Evolutionary conservation across 2,888 invertebrate species (phyloP).

Genomic region (Hydriomena furcata): DNA sequence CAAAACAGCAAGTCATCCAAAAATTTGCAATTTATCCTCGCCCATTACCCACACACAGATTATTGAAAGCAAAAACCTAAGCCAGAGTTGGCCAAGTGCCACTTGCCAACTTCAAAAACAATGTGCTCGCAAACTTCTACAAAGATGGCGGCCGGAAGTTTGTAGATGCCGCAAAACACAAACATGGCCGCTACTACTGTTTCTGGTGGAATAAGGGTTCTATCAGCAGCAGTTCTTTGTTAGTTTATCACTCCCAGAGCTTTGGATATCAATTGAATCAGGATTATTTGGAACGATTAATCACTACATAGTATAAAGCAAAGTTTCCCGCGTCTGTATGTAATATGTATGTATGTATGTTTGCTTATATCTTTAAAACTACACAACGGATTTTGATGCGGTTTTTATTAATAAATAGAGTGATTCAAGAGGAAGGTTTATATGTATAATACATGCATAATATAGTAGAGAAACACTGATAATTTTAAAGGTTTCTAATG

Average conservation of each 20-base stretch:
- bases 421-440: too few species aligned
- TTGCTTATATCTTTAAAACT: too few species aligned
- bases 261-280: too few species aligned
- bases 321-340: too few species aligned
- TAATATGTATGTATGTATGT: too few species aligned
- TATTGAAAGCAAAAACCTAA: conserved; percentile 43
- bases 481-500: too few species aligned
- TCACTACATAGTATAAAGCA: too few species aligned
- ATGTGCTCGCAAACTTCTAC: conserved; percentile 41
- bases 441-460: too few species aligned
- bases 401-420: too few species aligned
- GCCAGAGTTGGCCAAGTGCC: conserved; percentile 47
- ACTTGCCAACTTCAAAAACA: conserved; percentile 48
- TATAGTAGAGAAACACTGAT: too few species aligned
- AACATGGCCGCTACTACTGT: conserved; percentile 39
- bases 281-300: too few species aligned
- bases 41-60: conserved; percentile 24
- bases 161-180: conserved; percentile 36
- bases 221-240: conserved; percentile 16
- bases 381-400: too few species aligned
- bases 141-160: conserved; percentile 43
- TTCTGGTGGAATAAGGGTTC: conserved; percentile 21
- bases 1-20: neutral
- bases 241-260: conserved; percentile 8
- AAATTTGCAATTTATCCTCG: neutral